A percentile compares a stretch with the other conserved stretches of the same genome.
Conservation (phyloP, 2,113 vertebrate species). For the Rana temporaria region DNA sequence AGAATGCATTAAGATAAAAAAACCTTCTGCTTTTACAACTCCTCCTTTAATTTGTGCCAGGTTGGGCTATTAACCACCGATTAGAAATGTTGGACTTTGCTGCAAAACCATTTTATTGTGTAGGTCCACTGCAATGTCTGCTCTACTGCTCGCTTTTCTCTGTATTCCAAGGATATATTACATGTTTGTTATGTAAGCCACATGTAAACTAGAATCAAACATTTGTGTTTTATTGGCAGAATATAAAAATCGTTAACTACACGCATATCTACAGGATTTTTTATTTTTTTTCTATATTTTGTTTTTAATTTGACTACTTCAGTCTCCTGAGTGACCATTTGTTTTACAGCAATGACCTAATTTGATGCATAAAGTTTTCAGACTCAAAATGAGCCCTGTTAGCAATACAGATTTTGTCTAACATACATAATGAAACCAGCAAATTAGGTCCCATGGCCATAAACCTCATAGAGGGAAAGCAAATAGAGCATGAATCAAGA, state of each 20-base stretch:
- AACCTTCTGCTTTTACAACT: too few relatives aligned
- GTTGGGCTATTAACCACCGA: too few relatives aligned
- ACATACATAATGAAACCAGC: constrained; percentile 77
- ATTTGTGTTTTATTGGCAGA: constrained; percentile 1
- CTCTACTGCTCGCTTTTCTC: not conserved
- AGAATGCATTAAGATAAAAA: too few relatives aligned
- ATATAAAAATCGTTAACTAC: constrained; percentile 31
- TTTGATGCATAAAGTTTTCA: constrained; percentile 71
- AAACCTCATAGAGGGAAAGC: constrained; percentile 77
- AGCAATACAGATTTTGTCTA: constrained; percentile 77
- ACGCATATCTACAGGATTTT: not conserved
- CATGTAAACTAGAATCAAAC: constrained; percentile 14
- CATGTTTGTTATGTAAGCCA: constrained; percentile 19
- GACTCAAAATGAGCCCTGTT: constrained; percentile 70
- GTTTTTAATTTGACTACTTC: constrained; percentile 65
- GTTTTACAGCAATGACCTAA: constrained; percentile 68
- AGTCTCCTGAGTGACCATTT: constrained; percentile 69
- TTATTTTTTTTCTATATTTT: constrained; percentile 19
- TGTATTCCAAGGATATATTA: not conserved
- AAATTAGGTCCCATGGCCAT: constrained; percentile 79
- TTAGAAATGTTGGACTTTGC: too few relatives aligned
- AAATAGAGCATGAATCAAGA: constrained; percentile 79
- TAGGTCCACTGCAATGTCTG: not conserved
- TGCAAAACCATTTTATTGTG: too few relatives aligned
- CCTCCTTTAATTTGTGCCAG: too few relatives aligned